Evolutionary conservation across 2,888 invertebrate genomes (phyloP), one percentile per base, ranked within the genome.

Genomic region (Chirona hameri): DNA sequence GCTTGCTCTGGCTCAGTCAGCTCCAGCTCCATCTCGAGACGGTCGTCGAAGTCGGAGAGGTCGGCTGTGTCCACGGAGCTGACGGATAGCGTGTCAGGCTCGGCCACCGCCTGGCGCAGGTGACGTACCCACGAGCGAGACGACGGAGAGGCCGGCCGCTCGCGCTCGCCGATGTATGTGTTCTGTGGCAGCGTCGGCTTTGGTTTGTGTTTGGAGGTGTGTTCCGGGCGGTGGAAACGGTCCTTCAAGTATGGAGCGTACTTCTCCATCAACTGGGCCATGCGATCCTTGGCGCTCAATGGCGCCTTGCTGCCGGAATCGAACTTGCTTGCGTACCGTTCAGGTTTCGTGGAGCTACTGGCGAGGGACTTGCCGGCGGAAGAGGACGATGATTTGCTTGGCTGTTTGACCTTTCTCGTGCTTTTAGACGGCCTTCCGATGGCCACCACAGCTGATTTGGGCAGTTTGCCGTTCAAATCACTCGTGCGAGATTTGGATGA

Each of bases 31-130:
- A 76, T 5, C 46, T 76, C 76, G 9, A 76, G 46, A 46, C 76
- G 46, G 76, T 76, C 76, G 39, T 76, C 76, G 24, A 76, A 76
- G 76, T 76, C 76, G 76, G 76, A 76, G 21, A 76, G 76, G 46
- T 76, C 76, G 46, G 76, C 76, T 46, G 76, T 76, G 46, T 76
- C 76, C 39, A 76, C 76, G 21, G 76, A 76, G 76, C 39, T 46
- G 39, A 76, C 46, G 7, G 76, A 76, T 15, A 76, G 76, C 9
- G 76, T 24, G 76, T 76, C 76, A 9, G 46, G 76, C 39, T 76
- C 76, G 21, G 76, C 76, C 24, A 46, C 24, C 24, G 46, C 76
- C 46, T 12, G 76, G 7, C 46, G 76, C 46, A 76, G 46, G 10
- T 12, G 24, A 4, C 76, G 76, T 39, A 76, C 39, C 9, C 46